phyloP scores from a whole-genome alignment of 2,888 invertebrate species.

The Euzetes globulus region DNA sequence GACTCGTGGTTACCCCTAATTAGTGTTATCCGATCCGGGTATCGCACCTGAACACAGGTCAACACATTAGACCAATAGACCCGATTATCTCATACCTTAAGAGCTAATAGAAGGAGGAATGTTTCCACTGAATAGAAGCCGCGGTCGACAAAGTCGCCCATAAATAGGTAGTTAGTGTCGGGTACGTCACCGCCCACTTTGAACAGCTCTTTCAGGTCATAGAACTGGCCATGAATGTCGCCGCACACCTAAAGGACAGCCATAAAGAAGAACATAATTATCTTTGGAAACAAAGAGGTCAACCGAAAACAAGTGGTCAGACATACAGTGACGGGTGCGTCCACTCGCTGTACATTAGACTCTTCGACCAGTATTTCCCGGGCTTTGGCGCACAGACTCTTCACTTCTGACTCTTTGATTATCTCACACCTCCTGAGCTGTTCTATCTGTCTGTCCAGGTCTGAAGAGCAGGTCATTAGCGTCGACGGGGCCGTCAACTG shows the following conservation, averaged over 20 bases:
- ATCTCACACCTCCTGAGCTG: conserved; percentile 37
- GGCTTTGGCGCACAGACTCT: conserved; percentile 92
- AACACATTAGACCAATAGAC: too few relatives aligned
- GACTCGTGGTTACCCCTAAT: conserved; percentile 97
- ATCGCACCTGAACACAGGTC: too few relatives aligned
- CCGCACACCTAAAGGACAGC: too few relatives aligned
- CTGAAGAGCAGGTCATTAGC: neutral
- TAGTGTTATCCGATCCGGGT: conserved; percentile 76
- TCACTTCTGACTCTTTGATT: conserved; percentile 39
- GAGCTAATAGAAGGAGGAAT: conserved; percentile 76
- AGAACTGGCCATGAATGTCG: conserved; percentile 99
- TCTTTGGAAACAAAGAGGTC: too few relatives aligned
- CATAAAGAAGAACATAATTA: too few relatives aligned
- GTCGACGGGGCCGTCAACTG: too few relatives aligned
- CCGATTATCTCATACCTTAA: conserved; percentile 91
- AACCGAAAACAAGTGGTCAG: too few relatives aligned
- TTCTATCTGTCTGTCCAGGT: conserved; percentile 38
- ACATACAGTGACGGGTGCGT: conserved; percentile 94
- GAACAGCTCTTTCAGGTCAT: conserved; percentile 89
- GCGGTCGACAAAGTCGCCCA: conserved; percentile 94
- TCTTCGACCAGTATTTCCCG: conserved; percentile 90
- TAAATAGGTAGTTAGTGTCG: conserved; percentile 88
- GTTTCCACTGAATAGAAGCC: conserved; percentile 95
- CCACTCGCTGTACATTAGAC: conserved; percentile 94
- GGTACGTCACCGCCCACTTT: conserved; percentile 84